Evolutionary conservation across 1,140 invertebrate genomes (phyloP).

Genomic region (Paramacrobiotus metropolitanus): DNA sequence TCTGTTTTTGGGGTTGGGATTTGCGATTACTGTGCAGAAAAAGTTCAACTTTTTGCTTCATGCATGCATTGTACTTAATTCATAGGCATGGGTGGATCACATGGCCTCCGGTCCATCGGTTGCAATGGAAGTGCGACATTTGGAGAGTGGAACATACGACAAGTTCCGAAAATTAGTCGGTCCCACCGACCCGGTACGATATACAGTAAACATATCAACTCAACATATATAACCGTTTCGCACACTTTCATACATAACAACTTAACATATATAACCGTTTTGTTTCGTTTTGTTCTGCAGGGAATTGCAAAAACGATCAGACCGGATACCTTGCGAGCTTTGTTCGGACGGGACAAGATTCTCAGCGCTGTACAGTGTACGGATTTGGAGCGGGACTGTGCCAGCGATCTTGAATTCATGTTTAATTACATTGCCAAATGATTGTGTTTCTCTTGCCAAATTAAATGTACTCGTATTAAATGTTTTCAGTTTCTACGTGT

Average conservation of each 20-base stretch:
- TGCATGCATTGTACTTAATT: slow-evolving; percentile 13
- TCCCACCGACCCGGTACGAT: slow-evolving; percentile 56
- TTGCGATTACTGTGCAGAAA: too few relatives aligned
- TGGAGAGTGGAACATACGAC: slow-evolving; percentile 21
- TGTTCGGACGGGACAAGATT: slow-evolving; percentile 53
- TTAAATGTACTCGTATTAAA: too few relatives aligned
- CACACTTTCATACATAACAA: too few relatives aligned
- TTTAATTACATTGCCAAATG: not conserved
- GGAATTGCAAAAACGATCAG: slow-evolving; percentile 57
- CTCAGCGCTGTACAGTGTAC: slow-evolving; percentile 77
- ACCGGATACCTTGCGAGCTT: slow-evolving; percentile 54
- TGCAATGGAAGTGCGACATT: slow-evolving; percentile 44
- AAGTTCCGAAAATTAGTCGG: slow-evolving; percentile 64
- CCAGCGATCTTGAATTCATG: not conserved
- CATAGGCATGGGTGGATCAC: slow-evolving; percentile 53
- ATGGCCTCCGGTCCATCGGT: slow-evolving; percentile 55
- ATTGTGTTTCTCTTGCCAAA: too few relatives aligned
- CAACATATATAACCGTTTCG: too few relatives aligned
- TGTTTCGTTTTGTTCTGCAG: too few relatives aligned
- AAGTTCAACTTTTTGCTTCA: too few relatives aligned
- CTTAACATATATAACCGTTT: too few relatives aligned
- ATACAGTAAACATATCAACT: too few relatives aligned
- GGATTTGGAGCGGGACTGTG: slow-evolving; percentile 32
- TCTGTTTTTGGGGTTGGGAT: too few relatives aligned
- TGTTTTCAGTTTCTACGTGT: too few relatives aligned